A percentile compares a stretch with the other conserved stretches of the same genome.
These are phyloP conservation scores for Tor tambroides DNA, from an alignment of 2,113 vertebrate genomes.

Conservation along the genomic window DNA sequence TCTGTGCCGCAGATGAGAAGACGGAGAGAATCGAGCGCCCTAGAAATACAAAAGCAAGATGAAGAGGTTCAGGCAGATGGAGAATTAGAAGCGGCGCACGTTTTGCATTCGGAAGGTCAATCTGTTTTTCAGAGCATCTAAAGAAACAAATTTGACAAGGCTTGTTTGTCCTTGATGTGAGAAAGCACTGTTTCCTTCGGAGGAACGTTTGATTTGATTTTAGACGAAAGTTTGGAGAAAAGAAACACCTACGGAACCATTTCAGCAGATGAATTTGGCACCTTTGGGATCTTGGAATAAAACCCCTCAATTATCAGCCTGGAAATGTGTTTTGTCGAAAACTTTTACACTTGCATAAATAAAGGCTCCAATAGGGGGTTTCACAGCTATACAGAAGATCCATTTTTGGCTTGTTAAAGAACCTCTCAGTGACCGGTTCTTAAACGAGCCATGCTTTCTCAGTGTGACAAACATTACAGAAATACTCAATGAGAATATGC, in stretches of 20 bases:
- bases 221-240: not conserved
- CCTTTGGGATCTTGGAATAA: not conserved
- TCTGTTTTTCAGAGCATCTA: not conserved
- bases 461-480: no score
- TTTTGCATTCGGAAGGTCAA: constrained; percentile 42
- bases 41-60: constrained; percentile 50
- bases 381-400: no score
- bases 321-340: no score
- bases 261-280: not conserved
- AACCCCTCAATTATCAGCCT: not conserved
- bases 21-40: constrained; percentile 50
- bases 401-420: no score
- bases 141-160: not conserved
- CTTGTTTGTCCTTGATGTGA: not conserved
- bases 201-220: not conserved
- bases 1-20: constrained; percentile 54
- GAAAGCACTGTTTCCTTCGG: not conserved
- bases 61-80: constrained; percentile 33
- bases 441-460: no score
- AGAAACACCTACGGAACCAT: not conserved
- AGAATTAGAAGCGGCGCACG: no score
- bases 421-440: no score
- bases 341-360: not conserved
- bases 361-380: no score
- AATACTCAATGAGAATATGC: no score